Conservation (phyloP, 1,140 invertebrate species). For the Hyphantria cunea region DNA sequence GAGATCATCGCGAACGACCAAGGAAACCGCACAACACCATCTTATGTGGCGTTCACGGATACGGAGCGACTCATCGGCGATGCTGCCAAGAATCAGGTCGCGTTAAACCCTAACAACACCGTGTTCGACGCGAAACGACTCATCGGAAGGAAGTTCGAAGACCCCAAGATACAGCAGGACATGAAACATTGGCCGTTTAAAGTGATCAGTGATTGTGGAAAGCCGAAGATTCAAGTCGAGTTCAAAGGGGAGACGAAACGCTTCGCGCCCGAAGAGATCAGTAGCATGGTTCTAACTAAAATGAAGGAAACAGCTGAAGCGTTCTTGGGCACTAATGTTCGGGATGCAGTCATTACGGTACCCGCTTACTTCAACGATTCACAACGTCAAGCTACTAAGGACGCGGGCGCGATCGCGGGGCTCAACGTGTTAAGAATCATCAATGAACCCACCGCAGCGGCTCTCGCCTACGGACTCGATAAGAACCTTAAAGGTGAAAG, state of each 20-base stretch:
- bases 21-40: too few relatives aligned
- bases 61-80: too few relatives aligned
- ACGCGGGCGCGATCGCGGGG: constrained; percentile 78
- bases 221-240: too few relatives aligned
- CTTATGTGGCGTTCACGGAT: constrained; percentile 30
- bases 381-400: constrained; percentile 83
- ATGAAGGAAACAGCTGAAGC: constrained; percentile 88
- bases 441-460: constrained; percentile 87
- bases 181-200: constrained; percentile 37
- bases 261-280: constrained; percentile 30
- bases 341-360: constrained; percentile 83
- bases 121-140: too few relatives aligned
- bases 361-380: too few relatives aligned
- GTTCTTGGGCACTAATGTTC: constrained; percentile 85
- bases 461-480: constrained; percentile 86
- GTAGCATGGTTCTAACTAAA: too few relatives aligned
- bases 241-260: constrained; percentile 27
- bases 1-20: too few relatives aligned
- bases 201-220: too few relatives aligned
- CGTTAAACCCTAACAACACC: constrained; percentile 19
- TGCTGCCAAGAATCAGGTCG: too few relatives aligned
- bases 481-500: too few relatives aligned
- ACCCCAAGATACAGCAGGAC: constrained; percentile 33
- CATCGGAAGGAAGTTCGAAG: too few relatives aligned
- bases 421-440: too few relatives aligned